phyloP scores from a whole-genome alignment of 2,113 vertebrate genomes.

The Morone saxatilis region DNA sequence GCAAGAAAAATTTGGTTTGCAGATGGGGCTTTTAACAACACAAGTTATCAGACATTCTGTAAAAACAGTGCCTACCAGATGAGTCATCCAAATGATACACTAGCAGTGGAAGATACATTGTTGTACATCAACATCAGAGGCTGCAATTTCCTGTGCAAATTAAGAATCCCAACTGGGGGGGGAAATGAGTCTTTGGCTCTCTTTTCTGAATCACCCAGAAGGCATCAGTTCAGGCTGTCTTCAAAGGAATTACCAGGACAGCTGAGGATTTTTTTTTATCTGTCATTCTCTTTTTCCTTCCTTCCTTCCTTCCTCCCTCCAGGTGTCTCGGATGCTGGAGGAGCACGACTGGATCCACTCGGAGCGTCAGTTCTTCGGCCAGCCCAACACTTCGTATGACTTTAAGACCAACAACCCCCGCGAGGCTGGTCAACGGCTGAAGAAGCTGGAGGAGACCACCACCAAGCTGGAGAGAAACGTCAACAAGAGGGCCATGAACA shows the following conservation, averaged over 20 bases:
- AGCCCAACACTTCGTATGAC: conserved; percentile 92
- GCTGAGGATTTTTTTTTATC: not conserved
- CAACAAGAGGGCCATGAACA: conserved; percentile 91
- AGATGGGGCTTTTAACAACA: conserved; percentile 3
- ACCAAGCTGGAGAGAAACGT: conserved; percentile 88
- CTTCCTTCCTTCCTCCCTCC: not conserved
- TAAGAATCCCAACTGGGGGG: conserved; percentile 13
- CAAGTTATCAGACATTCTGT: not conserved
- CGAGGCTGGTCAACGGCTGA: conserved; percentile 89
- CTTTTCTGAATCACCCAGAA: not conserved
- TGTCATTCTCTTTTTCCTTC: not conserved
- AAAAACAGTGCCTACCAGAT: not conserved
- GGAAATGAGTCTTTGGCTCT: not conserved
- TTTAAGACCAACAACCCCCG: conserved; percentile 89
- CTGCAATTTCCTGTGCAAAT: conserved; percentile 50
- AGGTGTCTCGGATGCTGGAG: conserved; percentile 92
- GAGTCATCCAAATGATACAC: conserved; percentile 8
- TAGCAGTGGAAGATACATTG: not conserved
- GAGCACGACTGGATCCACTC: conserved; percentile 95
- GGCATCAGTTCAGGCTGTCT: conserved; percentile 9
- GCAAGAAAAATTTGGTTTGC: not conserved
- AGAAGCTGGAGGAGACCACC: conserved; percentile 89
- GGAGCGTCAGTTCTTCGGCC: conserved; percentile 92
- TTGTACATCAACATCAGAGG: conserved; percentile 21
- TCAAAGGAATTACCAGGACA: conserved; percentile 17